Percentiles rank a stretch among this genome's conserved stretches.
Evolutionary conservation across 2,888 invertebrate species (phyloP).

Genomic region (Pedicia rivosa): DNA sequence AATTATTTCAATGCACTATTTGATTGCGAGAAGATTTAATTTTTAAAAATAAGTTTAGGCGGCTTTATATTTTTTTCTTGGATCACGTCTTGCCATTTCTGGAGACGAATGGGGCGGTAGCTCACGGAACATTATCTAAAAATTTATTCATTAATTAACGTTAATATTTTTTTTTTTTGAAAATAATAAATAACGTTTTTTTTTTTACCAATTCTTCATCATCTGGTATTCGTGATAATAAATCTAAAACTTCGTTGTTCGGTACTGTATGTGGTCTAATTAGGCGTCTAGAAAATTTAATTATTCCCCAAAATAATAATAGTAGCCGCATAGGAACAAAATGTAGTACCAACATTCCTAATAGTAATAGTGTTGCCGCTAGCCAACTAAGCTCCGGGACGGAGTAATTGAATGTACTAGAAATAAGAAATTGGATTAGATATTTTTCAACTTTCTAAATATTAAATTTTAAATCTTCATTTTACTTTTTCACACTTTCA

Average conservation of each 20-base stretch:
- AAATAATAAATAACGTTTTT: not conserved
- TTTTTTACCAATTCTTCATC: slow-evolving; percentile 75
- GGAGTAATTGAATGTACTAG: slow-evolving; percentile 89
- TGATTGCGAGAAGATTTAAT: too few relatives aligned
- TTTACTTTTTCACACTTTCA: slow-evolving; percentile 88
- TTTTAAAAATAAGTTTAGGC: too few relatives aligned
- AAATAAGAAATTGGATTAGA: slow-evolving; percentile 25
- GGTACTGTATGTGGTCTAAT: slow-evolving; percentile 86
- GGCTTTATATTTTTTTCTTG: slow-evolving; percentile 9
- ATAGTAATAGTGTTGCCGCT: slow-evolving; percentile 61
- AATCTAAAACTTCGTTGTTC: slow-evolving; percentile 92
- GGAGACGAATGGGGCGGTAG: slow-evolving; percentile 9
- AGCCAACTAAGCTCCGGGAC: slow-evolving; percentile 91
- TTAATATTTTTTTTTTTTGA: not conserved
- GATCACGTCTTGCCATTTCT: slow-evolving; percentile 9
- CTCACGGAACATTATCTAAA: slow-evolving; percentile 9
- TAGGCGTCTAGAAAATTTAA: slow-evolving; percentile 90
- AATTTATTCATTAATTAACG: not conserved
- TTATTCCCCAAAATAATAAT: slow-evolving; percentile 84
- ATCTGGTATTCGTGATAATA: slow-evolving; percentile 86
- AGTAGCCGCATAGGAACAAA: slow-evolving; percentile 78
- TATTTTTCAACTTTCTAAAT: not conserved
- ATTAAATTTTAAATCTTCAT: not conserved
- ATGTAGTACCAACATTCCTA: slow-evolving; percentile 66
- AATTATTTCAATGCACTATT: too few relatives aligned